Evolutionary conservation across 2,113 vertebrate species (phyloP), one percentile per base, ranked within the genome.

Genomic region (Nothoprocta pentlandii): DNA sequence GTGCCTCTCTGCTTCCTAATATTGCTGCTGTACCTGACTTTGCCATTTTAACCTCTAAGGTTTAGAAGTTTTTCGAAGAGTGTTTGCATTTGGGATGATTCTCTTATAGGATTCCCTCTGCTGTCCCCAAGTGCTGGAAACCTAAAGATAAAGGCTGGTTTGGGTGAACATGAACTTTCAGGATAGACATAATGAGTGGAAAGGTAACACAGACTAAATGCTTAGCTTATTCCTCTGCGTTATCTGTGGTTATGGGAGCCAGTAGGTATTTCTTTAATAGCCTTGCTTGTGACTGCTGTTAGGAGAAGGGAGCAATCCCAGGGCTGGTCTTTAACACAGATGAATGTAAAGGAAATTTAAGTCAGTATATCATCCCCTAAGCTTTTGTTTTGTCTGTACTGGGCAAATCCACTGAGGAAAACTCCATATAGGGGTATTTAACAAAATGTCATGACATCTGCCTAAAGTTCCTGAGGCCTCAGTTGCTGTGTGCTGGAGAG

Each of bases 11-110:
- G 14, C 44, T 51, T 49, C 11, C 42, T 63, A 85, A 3, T 0
- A 5, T 1, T 71, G 26, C 12, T 63, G 46, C 26, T 85, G 12
- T 56, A 54, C 9, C 21, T 44, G 74, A 58, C 4, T 74, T 63
- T 67, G 54, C n/a, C 10, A 34, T 76, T 87, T 91, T 39, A 51
- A 13, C 34, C 8, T 34, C 32, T 12, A 42, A 61, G 13, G 25
- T 39, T 4, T 11, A 67, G 61, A 75, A 9, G 2, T 19, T 61
- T 85, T 80, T 89, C 21, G 68, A 84, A 39, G 16, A 34, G 10
- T 0, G 0, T 2, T 30, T 51, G 34, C 44, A 21, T 22, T 19
- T 28, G 3, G 76, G 9, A 16, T 64, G 25, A 32, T 80, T 15
- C 12, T 46, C 64, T 71, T 10, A 87, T 49, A 54, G 7, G 17